Base-by-base conservation (phyloP, 2,797 vertebrate species). In the Stomatorhinus walkeri region DNA sequence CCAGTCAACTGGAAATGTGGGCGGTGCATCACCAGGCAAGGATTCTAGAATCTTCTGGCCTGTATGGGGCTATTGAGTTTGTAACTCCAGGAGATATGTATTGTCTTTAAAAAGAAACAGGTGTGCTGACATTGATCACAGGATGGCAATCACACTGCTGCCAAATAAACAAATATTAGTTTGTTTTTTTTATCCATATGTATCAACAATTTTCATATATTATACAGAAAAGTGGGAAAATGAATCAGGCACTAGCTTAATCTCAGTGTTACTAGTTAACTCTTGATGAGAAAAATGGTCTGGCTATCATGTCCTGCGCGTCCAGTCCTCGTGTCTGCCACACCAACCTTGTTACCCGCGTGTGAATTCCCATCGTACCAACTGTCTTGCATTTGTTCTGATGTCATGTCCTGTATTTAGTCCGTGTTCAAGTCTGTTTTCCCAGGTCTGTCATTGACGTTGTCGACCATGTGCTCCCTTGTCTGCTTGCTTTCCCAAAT, bases 21-120 rank as follows among this genome's bases (percentile, higher is more conserved):
- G 19, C 24, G 7, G 3, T 4, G 28, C 43, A 51, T 43, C 40
- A 22, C 40, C 40, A 81, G 76, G 76, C 36, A 43, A 46, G 76
- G 36, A 81, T 81, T 46, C 19, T 46, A 81, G 40, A 81, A 46
- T n/a, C 40, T 46, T 52, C 59, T 48, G 81, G 91, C 88, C 76
- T 83, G 54, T 92, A 64, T 56, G 40, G 2, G 76, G 40, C 19
- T 46, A 81, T 43, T 81, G 19, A 22, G 7, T 46, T n/a, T 46
- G 36, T 6, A 79, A 79, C 36, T 40, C 72, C 72, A 40, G 72
- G 14, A 79, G 72, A 79, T 79, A 10, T 14, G 4, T 12, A 76
- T 16, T 28, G 61, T 64, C 24, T 28, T 64, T 64, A 64, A 28
- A 64, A 64, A 76, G 68, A 36, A 76, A 6, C 12, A 7, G 14